Base-by-base conservation (phyloP, 2,797 vertebrate species). In the Salmo trutta region DNA sequence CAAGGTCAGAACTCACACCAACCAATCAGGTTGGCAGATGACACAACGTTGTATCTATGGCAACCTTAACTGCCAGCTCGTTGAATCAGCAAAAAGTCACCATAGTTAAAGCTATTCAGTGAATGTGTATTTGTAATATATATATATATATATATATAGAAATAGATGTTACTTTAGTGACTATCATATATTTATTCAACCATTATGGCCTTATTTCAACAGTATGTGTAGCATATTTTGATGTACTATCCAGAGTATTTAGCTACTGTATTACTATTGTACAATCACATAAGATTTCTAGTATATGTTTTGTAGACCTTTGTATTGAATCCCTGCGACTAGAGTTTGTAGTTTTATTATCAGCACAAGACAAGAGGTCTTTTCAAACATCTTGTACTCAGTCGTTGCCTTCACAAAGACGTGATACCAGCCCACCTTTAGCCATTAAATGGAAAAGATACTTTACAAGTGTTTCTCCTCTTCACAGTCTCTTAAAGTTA, bases 131-230 rank as follows among this genome's bases (percentile, higher is more conserved):
- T 41, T 41, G 8, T 41, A 41, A 41, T 41, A 10, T 41, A 41
- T 10, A 41, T 41, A n/a, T n/a, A n/a, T 10, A 41, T 41, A 10
- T 41, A 41, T 24, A 0, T 24, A 24, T 24, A 41, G 36, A 47
- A 47, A 47, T 47, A 47, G 54, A 8, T 81, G 83, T 88, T 84
- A 79, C 82, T 85, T 87, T 89, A 87, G 82, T 12, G 41, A 77
- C 82, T 81, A 88, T 78, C 41, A 16, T 83, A 24, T 24, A 71
- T 87, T 21, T 84, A 88, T 87, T 74, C 15, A 88, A 91, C 91
- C 92, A 83, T 91, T 84, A 86, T 74, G 92, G 93, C 92, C 91
- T 93, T 94, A 93, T 90, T 81, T 80, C 67, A 79, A 79, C 72
- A 76, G 75, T 77, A 74, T 21, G 87, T 88, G 81, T 85, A 79